Conservation (phyloP, 2,888 invertebrate species). For the Drosophila borealis region DNA sequence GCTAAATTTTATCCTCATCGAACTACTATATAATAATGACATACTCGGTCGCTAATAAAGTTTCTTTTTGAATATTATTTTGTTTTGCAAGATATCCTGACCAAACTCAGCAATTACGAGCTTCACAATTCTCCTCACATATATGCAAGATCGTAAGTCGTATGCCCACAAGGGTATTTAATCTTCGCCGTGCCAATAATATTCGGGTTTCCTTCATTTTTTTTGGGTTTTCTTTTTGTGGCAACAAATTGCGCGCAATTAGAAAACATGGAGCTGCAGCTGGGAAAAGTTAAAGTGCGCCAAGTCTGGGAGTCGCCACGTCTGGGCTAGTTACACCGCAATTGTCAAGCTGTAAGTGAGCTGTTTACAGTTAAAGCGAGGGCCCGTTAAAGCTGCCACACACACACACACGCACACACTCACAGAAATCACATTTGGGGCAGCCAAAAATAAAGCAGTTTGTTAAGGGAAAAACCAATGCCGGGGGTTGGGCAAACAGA, state of each 20-base stretch:
- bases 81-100: too few relatives aligned
- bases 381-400: neutral
- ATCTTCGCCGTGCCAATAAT: too few relatives aligned
- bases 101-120: too few relatives aligned
- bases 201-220: neutral
- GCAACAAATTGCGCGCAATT: constrained; percentile 73
- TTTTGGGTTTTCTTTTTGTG: constrained; percentile 13
- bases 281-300: constrained; percentile 39
- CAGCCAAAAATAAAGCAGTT: neutral
- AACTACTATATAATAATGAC: too few relatives aligned
- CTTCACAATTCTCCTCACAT: too few relatives aligned
- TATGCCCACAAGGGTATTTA: too few relatives aligned
- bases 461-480: constrained; percentile 4
- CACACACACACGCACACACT: too few relatives aligned
- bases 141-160: too few relatives aligned
- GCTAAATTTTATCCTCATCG: too few relatives aligned
- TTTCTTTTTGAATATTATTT: too few relatives aligned
- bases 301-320: constrained; percentile 27
- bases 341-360: constrained; percentile 35
- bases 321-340: constrained; percentile 10
- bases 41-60: too few relatives aligned
- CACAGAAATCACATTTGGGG: neutral
- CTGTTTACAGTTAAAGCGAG: constrained; percentile 46
- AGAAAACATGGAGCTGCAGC: constrained; percentile 50
- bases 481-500: neutral